Evolutionary conservation across 2,888 invertebrate genomes (phyloP).

Genomic region (Hemistola chrysoprasaria): DNA sequence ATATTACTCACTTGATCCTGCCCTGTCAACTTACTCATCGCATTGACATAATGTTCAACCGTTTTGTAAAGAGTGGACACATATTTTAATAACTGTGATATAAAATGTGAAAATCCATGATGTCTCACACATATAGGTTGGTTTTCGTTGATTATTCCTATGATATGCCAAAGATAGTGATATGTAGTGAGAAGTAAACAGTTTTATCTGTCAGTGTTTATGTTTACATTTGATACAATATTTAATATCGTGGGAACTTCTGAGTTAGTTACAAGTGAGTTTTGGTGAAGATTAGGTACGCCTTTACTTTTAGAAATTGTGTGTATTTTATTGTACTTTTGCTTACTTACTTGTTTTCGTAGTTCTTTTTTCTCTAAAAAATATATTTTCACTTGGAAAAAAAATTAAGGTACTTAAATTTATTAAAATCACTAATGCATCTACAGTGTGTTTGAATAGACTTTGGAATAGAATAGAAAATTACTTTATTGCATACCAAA

Average conservation of each 20-base stretch:
- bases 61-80: slow-evolving; percentile 28
- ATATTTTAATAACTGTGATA: too few species aligned
- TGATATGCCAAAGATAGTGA: slow-evolving; percentile 2
- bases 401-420: too few species aligned
- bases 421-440: too few species aligned
- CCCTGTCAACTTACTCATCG: not conserved
- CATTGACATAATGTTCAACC: slow-evolving; percentile 21
- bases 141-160: not conserved
- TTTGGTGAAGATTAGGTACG: slow-evolving; percentile 3
- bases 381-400: too few species aligned
- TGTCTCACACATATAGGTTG: slow-evolving; percentile 24
- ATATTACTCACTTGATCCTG: not conserved
- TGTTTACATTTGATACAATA: slow-evolving; percentile 16
- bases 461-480: too few species aligned
- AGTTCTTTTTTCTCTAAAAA: too few species aligned
- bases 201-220: slow-evolving; percentile 36
- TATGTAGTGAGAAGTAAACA: slow-evolving; percentile 36
- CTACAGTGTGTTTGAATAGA: too few species aligned
- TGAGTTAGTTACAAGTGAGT: slow-evolving; percentile 7
- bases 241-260: slow-evolving; percentile 38
- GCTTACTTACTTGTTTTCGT: too few species aligned
- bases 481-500: too few species aligned
- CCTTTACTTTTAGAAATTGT: not conserved
- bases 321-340: too few species aligned
- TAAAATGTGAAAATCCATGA: slow-evolving; percentile 2